Base-by-base conservation (phyloP, 2,888 invertebrate genomes). In the Aplocera efformata region DNA sequence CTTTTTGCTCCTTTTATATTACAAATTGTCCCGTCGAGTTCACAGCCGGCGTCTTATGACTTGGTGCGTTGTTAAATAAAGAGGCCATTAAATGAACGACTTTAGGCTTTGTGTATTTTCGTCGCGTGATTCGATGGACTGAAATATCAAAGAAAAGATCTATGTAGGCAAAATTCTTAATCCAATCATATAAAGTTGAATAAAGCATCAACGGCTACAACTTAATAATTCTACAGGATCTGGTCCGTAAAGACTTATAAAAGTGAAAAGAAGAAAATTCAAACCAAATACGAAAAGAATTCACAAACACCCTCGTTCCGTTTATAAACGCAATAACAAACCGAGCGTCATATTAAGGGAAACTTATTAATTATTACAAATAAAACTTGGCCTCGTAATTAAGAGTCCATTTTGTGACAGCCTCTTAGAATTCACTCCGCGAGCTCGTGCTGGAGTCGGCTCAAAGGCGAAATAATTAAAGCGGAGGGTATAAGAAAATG, bases 391-490 rank as follows among this genome's bases (percentile, higher is more conserved):
- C 58, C 65, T 53, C 67, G 75, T 81, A 86, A 86, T 86, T 85
- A 86, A 84, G 80, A 78, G 80, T 79, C 75, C 79, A 81, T 86
- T 85, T 83, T 75, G 79, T 67, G 77, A 79, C 77, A 77, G 72
- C 68, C 80, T 83, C 79, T 86, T 84, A 79, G 85, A 85, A 86
- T 86, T 85, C 84, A 76, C 72, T 75, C 70, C 76, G 65, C 79
- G 77, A 68, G 64, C 66, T 50, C 51, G 56, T 60, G 75, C 72
- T 76, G 68, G 72, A 76, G 73, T 69, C 77, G 67, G 70, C 75
- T 80, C 78, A 79, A 79, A 83, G 78, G 81, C 75, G 73, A 83
- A 84, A 86, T 86, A 85, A 86, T 86, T 86, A 86, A 81, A 79
- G 77, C 70, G 64, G 70, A 72, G 76, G 76, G 72, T 68, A 73